These are phyloP conservation scores for Neoseiulus cucumeris DNA, from an alignment of 1,140 invertebrate genomes.

Conservation along the genomic window DNA sequence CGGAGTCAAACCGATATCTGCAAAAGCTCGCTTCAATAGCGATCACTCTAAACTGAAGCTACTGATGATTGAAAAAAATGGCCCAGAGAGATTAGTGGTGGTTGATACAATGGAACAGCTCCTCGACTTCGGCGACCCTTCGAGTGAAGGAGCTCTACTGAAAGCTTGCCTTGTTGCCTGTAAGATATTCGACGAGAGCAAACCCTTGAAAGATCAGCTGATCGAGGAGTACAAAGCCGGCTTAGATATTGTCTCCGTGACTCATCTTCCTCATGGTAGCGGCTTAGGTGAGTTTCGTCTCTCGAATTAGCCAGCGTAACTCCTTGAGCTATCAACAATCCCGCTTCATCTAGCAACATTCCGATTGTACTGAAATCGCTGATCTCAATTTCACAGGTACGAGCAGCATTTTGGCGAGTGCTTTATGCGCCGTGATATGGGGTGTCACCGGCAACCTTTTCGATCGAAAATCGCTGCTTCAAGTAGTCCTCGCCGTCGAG, in stretches of 20 bases:
- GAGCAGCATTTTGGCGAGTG: conserved; percentile 33
- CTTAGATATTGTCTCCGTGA: conserved; percentile 33
- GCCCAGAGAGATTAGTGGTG: not conserved
- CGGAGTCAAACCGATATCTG: conserved; percentile 17
- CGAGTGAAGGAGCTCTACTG: conserved; percentile 30
- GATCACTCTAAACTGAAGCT: conserved; percentile 21
- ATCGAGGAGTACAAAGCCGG: conserved; percentile 27
- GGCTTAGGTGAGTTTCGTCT: conserved; percentile 21
- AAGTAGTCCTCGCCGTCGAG: conserved; percentile 31
- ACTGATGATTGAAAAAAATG: conserved; percentile 19
- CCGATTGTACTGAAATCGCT: no score
- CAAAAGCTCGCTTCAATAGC: not conserved
- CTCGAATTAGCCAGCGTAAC: no score
- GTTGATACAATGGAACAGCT: not conserved
- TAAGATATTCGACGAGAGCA: not conserved
- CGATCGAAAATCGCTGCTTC: conserved; percentile 24
- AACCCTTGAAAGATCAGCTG: conserved; percentile 27
- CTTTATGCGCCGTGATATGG: conserved; percentile 30
- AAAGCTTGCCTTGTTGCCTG: conserved; percentile 22
- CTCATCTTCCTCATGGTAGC: conserved; percentile 34
- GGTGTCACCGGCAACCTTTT: conserved; percentile 26
- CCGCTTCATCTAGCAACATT: no score
- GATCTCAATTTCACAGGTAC: conserved; percentile 26
- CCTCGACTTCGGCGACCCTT: conserved; percentile 31
- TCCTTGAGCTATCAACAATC: no score